phyloP scores from a whole-genome alignment of 2,113 vertebrate genomes.

The Dissostichus mawsoni region DNA sequence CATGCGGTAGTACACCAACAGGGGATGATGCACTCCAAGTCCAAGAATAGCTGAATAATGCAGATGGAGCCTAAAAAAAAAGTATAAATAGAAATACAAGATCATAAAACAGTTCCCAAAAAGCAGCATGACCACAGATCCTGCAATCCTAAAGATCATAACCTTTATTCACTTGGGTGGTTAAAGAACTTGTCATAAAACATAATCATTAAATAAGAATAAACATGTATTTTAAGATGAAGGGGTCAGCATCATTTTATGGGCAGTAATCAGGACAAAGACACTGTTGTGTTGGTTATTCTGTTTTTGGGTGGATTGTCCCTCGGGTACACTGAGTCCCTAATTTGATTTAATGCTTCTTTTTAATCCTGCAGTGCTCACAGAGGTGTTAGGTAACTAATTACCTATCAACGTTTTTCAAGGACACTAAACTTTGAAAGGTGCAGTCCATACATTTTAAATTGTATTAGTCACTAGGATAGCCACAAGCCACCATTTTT shows the following conservation, averaged over 20 bases:
- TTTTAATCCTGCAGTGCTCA: neutral
- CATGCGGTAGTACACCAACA: neutral
- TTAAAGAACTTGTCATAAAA: too few species aligned
- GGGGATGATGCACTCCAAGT: slow-evolving; percentile 20
- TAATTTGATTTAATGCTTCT: neutral
- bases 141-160: too few species aligned
- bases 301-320: neutral
- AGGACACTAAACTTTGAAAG: neutral
- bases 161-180: too few species aligned
- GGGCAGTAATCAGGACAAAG: too few species aligned
- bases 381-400: neutral
- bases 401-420: neutral
- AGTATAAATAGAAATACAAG: neutral
- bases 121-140: too few species aligned
- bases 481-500: too few species aligned
- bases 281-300: too few species aligned
- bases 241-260: too few species aligned
- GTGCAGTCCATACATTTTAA: neutral
- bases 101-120: too few species aligned
- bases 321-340: neutral
- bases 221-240: too few species aligned
- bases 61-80: neutral
- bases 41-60: slow-evolving; percentile 20
- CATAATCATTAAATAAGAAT: too few species aligned
- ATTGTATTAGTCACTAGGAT: neutral